Evolutionary conservation across 1,140 invertebrate species (phyloP).

Genomic region (Pseudoatta argentina): DNA sequence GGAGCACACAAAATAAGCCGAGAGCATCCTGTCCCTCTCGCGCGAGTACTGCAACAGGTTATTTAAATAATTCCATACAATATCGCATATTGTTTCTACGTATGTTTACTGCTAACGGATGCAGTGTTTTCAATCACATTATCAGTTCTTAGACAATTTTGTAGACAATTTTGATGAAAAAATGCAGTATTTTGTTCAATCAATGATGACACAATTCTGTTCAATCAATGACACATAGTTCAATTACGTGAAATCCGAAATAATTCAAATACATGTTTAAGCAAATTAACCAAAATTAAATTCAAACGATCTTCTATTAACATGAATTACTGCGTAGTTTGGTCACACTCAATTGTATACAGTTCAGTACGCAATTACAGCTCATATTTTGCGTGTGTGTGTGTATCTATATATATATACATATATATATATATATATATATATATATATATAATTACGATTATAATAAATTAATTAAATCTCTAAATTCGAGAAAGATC

Average conservation of each 20-base stretch:
- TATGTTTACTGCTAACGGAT: neutral
- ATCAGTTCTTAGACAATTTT: no score
- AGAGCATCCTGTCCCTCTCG: slow-evolving; percentile 94
- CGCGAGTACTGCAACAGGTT: slow-evolving; percentile 89
- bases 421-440: no score
- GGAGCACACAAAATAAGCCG: slow-evolving; percentile 94
- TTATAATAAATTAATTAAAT: slow-evolving; percentile 22
- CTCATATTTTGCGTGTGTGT: neutral
- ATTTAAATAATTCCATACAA: slow-evolving; percentile 16
- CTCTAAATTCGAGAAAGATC: neutral
- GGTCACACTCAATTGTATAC: slow-evolving; percentile 8
- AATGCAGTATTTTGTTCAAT: neutral
- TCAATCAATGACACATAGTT: neutral
- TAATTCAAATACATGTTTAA: slow-evolving; percentile 22
- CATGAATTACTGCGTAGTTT: neutral
- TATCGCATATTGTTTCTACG: neutral
- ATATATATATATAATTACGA: neutral
- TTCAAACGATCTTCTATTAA: slow-evolving; percentile 36
- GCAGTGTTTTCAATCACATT: neutral
- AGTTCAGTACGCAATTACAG: slow-evolving; percentile 27
- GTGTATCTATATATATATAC: no score
- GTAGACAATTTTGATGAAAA: neutral
- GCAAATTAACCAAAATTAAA: slow-evolving; percentile 49
- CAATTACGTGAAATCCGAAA: neutral
- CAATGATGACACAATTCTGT: neutral